Evolutionary conservation across 2,797 vertebrate species (phyloP), one percentile per base, ranked within the genome.

Genomic region (Psittacula derbiana): DNA sequence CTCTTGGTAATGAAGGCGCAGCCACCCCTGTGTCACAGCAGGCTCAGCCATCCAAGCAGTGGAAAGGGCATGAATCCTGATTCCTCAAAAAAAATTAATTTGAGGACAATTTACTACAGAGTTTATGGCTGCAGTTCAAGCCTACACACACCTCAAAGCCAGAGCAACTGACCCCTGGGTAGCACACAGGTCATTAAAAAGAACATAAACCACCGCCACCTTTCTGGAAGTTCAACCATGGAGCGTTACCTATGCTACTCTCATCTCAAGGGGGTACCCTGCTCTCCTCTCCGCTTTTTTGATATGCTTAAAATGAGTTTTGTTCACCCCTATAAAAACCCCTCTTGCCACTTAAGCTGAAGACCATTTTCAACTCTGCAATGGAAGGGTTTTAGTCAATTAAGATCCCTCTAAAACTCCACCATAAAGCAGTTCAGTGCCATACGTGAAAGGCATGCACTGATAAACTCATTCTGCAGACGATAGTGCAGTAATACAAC

Each of bases 61-160:
- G 0, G 31, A 50, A 94, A 65, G 10, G 12, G 21, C n/a, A 52
- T 1, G 18, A 91, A 75, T 12, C 5, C 55, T 0, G 0, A 27
- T 50, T 66, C 60, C 55, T 47, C 28, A 28, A 55, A 44, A 72
- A 72, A 78, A 47, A 30, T 18, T 15, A 91, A 60, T 60, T 38
- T 16, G 21, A 90, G 58, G 36, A 62, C 18, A 79, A 43, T 50
- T 74, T 72, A n/a, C 12, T 24, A 12, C 30, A 16, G 30, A 72
- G 43, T 11, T 57, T 33, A 71, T 1, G 4, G 47, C 44, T 81
- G 24, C 0, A 0, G 14, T 38, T 50, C 28, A 25, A 76, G 49
- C 5, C 36, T 38, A 12, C 2, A 1, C 17, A 60, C 31, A 65
- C 15, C 28, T 44, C 57, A 50, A 41, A 65, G 40, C 13, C 17